Base-by-base conservation (phyloP, 1,140 invertebrate genomes). In the Ceratina australensis region DNA sequence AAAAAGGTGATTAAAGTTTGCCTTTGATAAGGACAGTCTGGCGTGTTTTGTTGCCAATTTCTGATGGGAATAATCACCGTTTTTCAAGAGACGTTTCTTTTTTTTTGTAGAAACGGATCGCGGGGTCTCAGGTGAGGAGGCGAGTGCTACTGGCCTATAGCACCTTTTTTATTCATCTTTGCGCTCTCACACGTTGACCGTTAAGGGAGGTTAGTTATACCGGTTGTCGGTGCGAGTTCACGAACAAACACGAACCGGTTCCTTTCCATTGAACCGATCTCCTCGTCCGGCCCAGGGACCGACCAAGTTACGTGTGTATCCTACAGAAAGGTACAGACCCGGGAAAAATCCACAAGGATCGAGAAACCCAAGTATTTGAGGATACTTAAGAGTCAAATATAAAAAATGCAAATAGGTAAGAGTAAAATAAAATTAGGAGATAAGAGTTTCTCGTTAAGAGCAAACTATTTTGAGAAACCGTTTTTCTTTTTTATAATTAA, bases 161-260 rank as follows among this genome's bases (percentile, higher is more conserved):
- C 57, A 50, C 50, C 22, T 72, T 68, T 85, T 86, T 81, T 71
- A 78, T 80, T 75, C 69, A 49, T 78, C 67, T 84, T 84, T 64
- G 64, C 77, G 82, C 78, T 83, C 75, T 84, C 77, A 78, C 80
- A 68, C 75, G 79, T 65, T 75, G 60, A 65, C 74, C 57, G 79
- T 89, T 89, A 88, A 82, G 85, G 81, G 82, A 89, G 88, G 88
- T 88, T 88, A 89, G 88, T 89, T 89, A 89, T 87, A 88, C 86
- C 86, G 82, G 86, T 89, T 87, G 76, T 56, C 68, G 72, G 75
- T 80, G 71, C 66, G 83, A 78, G 64, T 88, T 86, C 76, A 81
- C 79, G 75, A 87, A 79, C 79, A 80, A 86, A 82, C 73, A 67
- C 57, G 66, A 78, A 88, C 87, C 87, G 87, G 87, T 89, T 87